These are phyloP conservation scores for Centruroides sculpturatus DNA, from an alignment of 1,140 invertebrate genomes.

Conservation along the genomic window DNA sequence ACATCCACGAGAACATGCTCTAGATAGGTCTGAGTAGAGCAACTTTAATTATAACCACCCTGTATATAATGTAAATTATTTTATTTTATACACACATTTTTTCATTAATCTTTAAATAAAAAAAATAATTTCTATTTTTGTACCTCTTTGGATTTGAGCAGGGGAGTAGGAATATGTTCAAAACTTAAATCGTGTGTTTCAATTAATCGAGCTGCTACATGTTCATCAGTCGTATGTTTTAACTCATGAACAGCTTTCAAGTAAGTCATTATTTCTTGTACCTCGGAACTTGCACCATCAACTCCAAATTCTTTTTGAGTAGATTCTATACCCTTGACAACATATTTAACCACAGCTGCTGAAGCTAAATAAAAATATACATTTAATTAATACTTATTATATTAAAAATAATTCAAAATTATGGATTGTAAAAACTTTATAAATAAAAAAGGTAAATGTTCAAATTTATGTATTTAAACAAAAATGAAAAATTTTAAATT, in stretches of 20 bases:
- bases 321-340: constrained; percentile 26
- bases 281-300: constrained; percentile 16
- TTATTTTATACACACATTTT: no score
- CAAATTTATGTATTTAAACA: no score
- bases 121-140: background rate
- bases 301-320: constrained; percentile 31
- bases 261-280: constrained; percentile 34
- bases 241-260: constrained; percentile 41
- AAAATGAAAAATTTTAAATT: no score
- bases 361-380: constrained; percentile 28
- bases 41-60: no score
- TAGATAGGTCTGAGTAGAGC: no score
- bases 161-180: constrained; percentile 47
- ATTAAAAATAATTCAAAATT: no score
- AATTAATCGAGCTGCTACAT: constrained; percentile 34
- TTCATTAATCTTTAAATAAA: background rate
- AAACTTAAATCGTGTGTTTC: constrained; percentile 35
- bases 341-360: constrained; percentile 33
- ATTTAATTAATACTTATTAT: no score
- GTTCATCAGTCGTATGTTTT: constrained; percentile 39
- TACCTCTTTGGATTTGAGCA: constrained; percentile 45
- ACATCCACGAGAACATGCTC: no score
- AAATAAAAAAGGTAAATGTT: no score
- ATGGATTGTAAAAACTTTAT: no score
- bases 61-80: no score